Base-by-base conservation (phyloP, 2,113 vertebrate species). In the Oxygymnocypris stewartii region DNA sequence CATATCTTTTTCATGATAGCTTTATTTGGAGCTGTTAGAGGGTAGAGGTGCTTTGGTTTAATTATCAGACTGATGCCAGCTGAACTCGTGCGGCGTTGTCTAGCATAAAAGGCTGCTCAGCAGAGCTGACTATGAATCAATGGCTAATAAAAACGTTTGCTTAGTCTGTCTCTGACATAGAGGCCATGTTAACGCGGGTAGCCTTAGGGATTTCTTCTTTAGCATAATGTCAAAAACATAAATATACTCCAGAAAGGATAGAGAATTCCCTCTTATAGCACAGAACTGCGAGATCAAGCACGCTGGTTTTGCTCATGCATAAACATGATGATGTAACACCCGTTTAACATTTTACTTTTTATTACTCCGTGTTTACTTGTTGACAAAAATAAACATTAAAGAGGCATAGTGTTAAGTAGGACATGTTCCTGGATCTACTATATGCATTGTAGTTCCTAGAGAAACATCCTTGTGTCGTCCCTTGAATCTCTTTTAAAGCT, bases 121-220 rank as follows among this genome's bases (percentile, higher is more conserved):
- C 83, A 59, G 84, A 88, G 92, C 37, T 93, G 93, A 91, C 93
- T 93, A 94, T 94, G 93, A 94, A 94, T 94, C 94, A 93, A 92
- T 94, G 92, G 92, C 92, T 93, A 94, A 93, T 93, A 94, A 94
- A 94, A 94, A 93, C 92, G 92, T 93, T 91, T 93, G 92, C 92
- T 94, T 92, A 89, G 89, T 92, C 90, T 92, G 93, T 92, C 92
- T 92, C 92, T 92, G 92, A 77, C 80, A 69, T 69, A 40, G 79
- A 82, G 69, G 31, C 91, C 88, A 92, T 93, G 92, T 92, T 93
- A 91, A 92, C 57, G 91, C 88, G 87, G 88, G 88, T 73, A 75
- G 90, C 94, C 94, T 91, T 77, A 12, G 91, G 93, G 90, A 57
- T 23, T 73, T 84, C 83, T 78, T 82, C 81, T 84, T 86, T 28